phyloP scores from a whole-genome alignment of 2,888 invertebrate genomes.

The Drosophila percnosoma region DNA sequence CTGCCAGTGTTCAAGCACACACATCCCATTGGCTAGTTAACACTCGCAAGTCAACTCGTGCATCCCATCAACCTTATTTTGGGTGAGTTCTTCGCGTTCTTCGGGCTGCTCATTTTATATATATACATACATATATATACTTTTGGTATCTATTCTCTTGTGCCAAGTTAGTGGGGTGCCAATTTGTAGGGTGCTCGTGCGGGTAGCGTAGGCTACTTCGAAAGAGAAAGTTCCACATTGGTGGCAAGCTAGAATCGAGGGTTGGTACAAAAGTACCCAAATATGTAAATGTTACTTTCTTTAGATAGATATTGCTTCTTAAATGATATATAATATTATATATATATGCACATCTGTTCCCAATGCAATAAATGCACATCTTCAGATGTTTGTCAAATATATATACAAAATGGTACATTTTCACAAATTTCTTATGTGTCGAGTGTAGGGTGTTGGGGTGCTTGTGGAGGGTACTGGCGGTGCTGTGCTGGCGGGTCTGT shows the following conservation, averaged over 20 bases:
- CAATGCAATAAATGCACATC: neutral
- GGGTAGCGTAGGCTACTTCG: neutral
- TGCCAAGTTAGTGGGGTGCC: neutral
- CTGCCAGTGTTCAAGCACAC: conserved; percentile 82
- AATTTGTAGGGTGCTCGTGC: neutral
- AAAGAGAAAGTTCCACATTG: neutral
- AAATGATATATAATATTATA: no score
- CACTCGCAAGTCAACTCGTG: neutral
- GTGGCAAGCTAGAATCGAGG: neutral
- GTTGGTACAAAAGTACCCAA: neutral
- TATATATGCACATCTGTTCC: neutral
- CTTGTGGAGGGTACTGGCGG: neutral
- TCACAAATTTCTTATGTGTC: neutral
- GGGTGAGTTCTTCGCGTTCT: neutral
- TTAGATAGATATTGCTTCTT: no score
- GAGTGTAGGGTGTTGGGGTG: neutral
- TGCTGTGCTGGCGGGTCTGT: neutral
- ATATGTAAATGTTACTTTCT: neutral
- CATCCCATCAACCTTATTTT: neutral
- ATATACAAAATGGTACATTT: neutral
- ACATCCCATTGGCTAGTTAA: conserved; percentile 80
- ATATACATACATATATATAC: neutral
- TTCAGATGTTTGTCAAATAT: neutral
- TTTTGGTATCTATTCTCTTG: neutral
- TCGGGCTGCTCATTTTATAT: neutral